Evolutionary conservation across 2,888 invertebrate genomes (phyloP).

Genomic region (Argynnis bischoffii): DNA sequence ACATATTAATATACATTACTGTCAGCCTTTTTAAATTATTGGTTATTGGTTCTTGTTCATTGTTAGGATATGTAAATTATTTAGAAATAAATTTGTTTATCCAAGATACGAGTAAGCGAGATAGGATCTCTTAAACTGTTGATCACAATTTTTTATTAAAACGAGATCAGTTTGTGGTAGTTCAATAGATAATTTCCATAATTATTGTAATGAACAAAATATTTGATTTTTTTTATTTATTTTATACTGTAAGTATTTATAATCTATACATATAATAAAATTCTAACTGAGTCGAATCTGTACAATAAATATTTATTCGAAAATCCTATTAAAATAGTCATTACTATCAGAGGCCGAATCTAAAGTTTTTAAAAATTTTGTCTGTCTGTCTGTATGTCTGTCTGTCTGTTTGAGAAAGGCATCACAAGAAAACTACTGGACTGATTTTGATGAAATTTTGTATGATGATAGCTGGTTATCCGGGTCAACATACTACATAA

Average conservation of each 20-base stretch:
- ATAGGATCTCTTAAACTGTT: slow-evolving; percentile 31
- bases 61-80: slow-evolving; percentile 69
- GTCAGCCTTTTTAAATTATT: slow-evolving; percentile 72
- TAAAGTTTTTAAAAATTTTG: no score
- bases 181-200: slow-evolving; percentile 1
- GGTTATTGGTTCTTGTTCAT: slow-evolving; percentile 70
- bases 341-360: no score
- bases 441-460: no score
- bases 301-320: no score
- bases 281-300: no score
- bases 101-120: slow-evolving; percentile 31
- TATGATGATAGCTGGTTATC: no score
- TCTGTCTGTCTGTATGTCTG: no score
- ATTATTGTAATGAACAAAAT: not conserved
- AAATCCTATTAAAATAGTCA: no score
- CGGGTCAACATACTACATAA: no score
- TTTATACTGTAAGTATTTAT: not conserved
- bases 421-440: no score
- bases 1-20: slow-evolving; percentile 76
- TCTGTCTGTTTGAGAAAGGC: no score
- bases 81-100: slow-evolving; percentile 56
- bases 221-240: not conserved
- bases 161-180: slow-evolving; percentile 11
- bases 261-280: not conserved
- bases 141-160: slow-evolving; percentile 27